Base-by-base conservation (phyloP, 2,888 invertebrate species). In the Leptinotarsa rubiginosa region DNA sequence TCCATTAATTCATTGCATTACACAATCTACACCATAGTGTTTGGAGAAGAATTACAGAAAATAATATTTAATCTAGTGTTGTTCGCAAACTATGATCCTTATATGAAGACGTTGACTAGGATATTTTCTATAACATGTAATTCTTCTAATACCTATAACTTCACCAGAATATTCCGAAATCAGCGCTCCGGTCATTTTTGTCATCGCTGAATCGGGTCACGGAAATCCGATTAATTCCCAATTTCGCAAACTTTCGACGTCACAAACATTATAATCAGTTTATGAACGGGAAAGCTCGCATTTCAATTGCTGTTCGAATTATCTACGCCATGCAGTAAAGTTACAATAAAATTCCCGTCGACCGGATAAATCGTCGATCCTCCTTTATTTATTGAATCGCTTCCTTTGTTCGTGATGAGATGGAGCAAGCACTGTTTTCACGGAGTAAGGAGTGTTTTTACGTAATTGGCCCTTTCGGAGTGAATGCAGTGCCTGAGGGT, bases 281-380 rank as follows among this genome's bases (percentile, higher is more conserved):
- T 47, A 69, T 65, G 56, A 69, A 65, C 69, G 65, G 69, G 69
- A 73, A 73, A 70, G 67, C 65, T 31, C 52, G 65, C 52, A 64
- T 52, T 75, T 71, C 71, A 75, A 75, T 72, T 71, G 65, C 67
- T 56, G 71, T 72, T 69, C 65, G 47, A 71, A 65, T 75, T 75
- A 75, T 75, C 74, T 69, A 47, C 74, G 64, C 65, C 50, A 47
- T 69, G 74, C 74, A 75, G 74, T 62, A 49, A 54, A 71, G 74
- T 75, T 75, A 49, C 13, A 73, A 73, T 69, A 64, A 65, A 73
- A 68, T 73, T 73, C 47, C 47, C 47, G 69, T 69, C 54, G 47
- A 22, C 62, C 41, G n/a, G 62, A 41, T 62, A 18, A 62, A 25
- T 62, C n/a, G 31, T 41, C 25, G 25, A 62, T 18, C 10, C 62